Evolutionary conservation across 2,113 vertebrate species (phyloP).

Genomic region (Eleginops maclovinus): DNA sequence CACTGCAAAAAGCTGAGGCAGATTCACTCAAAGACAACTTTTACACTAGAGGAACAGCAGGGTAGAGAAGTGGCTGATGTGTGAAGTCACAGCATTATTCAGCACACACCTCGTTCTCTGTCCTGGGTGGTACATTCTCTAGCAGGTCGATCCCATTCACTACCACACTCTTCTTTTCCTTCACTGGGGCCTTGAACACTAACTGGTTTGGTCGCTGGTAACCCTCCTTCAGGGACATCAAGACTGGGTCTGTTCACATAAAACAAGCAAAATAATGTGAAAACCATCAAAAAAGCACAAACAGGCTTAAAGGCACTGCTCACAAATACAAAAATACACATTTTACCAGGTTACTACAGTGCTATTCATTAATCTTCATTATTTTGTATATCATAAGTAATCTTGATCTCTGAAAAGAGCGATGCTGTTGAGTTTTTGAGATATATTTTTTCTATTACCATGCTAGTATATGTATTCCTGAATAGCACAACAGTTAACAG

Average conservation of each 20-base stretch:
- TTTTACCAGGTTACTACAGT: too few relatives aligned
- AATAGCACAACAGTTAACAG: too few relatives aligned
- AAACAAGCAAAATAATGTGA: slow-evolving; percentile 6
- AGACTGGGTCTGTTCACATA: slow-evolving; percentile 88
- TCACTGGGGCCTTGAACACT: slow-evolving; percentile 92
- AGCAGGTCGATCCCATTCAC: slow-evolving; percentile 96
- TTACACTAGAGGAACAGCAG: background rate
- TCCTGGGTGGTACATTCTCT: slow-evolving; percentile 95
- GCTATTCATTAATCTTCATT: too few relatives aligned
- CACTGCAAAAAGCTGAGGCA: too few relatives aligned
- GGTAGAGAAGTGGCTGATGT: background rate
- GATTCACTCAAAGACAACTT: background rate
- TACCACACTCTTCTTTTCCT: slow-evolving; percentile 92
- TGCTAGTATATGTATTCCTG: too few relatives aligned
- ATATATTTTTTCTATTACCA: too few relatives aligned
- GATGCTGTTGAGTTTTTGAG: too few relatives aligned
- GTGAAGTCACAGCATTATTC: background rate
- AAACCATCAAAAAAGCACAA: slow-evolving; percentile 15
- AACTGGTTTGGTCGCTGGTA: slow-evolving; percentile 89
- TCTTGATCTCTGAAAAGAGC: too few relatives aligned
- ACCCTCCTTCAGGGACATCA: slow-evolving; percentile 96
- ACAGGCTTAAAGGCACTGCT: background rate
- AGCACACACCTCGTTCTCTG: slow-evolving; percentile 90
- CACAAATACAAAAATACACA: too few relatives aligned
- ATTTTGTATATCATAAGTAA: too few relatives aligned